These are phyloP conservation scores for Drosophila chauvacae DNA, from an alignment of 1,140 invertebrate species.

Conservation along the genomic window DNA sequence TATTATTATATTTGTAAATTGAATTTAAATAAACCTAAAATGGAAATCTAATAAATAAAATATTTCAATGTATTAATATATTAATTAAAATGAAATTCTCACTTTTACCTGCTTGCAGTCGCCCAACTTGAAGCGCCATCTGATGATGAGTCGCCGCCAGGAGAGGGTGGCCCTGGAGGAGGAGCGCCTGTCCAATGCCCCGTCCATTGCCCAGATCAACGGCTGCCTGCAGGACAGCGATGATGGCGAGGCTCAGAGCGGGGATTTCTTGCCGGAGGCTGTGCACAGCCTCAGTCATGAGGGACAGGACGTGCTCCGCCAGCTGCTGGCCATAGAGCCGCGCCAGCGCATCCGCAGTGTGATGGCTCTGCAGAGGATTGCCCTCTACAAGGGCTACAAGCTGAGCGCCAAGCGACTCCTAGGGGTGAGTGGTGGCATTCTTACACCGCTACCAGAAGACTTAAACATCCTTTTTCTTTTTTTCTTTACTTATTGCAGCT, in stretches of 20 bases:
- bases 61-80: no score
- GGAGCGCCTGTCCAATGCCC: conserved; percentile 45
- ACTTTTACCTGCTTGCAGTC: conserved; percentile 23
- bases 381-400: conserved; percentile 85
- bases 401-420: conserved; percentile 58
- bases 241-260: conserved; percentile 18
- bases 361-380: conserved; percentile 84
- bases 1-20: no score
- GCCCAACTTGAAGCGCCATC: conserved; percentile 43
- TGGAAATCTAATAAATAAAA: no score
- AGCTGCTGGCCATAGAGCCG: conserved; percentile 84
- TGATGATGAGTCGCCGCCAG: conserved; percentile 17
- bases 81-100: background rate
- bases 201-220: conserved; percentile 49
- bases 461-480: background rate
- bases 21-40: background rate
- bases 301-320: conserved; percentile 83
- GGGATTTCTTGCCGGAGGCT: conserved; percentile 59
- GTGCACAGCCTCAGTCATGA: conserved; percentile 67
- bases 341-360: conserved; percentile 84
- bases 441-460: background rate
- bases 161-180: conserved; percentile 8
- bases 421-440: conserved; percentile 24
- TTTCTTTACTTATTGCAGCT: conserved; percentile 25
- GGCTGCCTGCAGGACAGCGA: conserved; percentile 54